Percentiles rank a stretch among this genome's conserved stretches.
phyloP scores from a whole-genome alignment of 2,888 invertebrate species.

The Netelia melanura region DNA sequence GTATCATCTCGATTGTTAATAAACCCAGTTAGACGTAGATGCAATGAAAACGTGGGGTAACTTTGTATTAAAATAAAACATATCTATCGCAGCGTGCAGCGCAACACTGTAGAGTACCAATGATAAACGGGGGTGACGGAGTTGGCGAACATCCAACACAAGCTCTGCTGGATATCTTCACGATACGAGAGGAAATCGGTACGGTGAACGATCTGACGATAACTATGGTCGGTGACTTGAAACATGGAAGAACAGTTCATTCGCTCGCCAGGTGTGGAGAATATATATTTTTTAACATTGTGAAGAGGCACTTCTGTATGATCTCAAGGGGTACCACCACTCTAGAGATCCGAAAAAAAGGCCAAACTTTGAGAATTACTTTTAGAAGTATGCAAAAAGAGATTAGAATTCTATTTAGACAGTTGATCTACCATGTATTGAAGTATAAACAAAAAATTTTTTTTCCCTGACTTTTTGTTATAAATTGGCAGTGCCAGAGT shows the following conservation, averaged over 20 bases:
- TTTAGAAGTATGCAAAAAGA: no score
- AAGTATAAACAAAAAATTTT: no score
- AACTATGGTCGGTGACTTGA: conserved; percentile 99
- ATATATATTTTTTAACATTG: neutral
- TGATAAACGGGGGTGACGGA: conserved; percentile 99
- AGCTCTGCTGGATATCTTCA: conserved; percentile 98
- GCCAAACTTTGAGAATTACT: no score
- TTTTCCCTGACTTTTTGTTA: no score
- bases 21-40: neutral
- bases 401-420: no score
- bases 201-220: conserved; percentile 99
- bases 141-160: conserved; percentile 99
- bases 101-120: conserved; percentile 92
- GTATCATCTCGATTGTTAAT: conserved; percentile 77
- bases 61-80: neutral
- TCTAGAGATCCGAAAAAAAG: no score
- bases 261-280: conserved; percentile 91
- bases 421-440: no score
- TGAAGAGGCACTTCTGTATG: no score
- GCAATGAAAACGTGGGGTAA: neutral
- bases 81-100: conserved; percentile 90
- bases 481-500: no score
- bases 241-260: conserved; percentile 99
- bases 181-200: conserved; percentile 99
- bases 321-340: no score